A percentile compares a stretch with the other conserved stretches of the same genome.
phyloP scores from a whole-genome alignment of 1,140 invertebrate species.

The Muscidifurax raptorellus region DNA sequence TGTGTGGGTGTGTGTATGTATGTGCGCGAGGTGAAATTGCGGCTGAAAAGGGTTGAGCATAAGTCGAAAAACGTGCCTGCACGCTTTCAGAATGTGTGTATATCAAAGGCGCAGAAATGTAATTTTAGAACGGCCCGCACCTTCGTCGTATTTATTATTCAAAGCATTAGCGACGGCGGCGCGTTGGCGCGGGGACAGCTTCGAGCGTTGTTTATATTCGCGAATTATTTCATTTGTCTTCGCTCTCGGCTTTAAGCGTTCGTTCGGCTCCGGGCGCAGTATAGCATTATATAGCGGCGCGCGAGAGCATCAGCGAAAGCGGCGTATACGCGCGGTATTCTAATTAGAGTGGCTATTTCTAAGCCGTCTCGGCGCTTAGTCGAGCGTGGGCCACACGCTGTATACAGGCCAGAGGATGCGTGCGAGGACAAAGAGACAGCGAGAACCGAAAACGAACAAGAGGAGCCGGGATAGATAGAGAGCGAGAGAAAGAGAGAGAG shows the following conservation, averaged over 20 bases:
- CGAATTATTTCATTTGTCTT: slow-evolving; percentile 69
- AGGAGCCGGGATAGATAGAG: background rate
- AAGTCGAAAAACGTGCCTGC: too few relatives aligned
- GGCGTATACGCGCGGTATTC: slow-evolving; percentile 55
- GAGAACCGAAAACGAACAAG: background rate
- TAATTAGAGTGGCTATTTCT: slow-evolving; percentile 68
- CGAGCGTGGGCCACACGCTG: slow-evolving; percentile 10
- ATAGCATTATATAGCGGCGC: too few relatives aligned
- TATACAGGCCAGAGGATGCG: background rate
- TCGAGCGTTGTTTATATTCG: slow-evolving; percentile 68
- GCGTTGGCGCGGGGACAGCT: slow-evolving; percentile 10
- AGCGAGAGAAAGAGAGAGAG: background rate
- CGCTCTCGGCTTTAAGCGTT: background rate
- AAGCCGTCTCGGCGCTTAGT: slow-evolving; percentile 54
- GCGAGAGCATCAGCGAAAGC: background rate
- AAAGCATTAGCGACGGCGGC: background rate
- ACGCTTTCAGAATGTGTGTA: too few relatives aligned
- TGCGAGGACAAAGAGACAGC: background rate
- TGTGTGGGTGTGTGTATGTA: too few relatives aligned
- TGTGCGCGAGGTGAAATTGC: slow-evolving; percentile 64
- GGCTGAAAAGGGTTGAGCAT: too few relatives aligned
- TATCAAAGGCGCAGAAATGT: background rate
- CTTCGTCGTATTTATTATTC: background rate
- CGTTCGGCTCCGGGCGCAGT: too few relatives aligned
- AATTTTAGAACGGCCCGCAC: background rate